Evolutionary conservation across 2,113 vertebrate species (phyloP), one percentile per base, ranked within the genome.

Genomic region (Atlantisia rogersi): DNA sequence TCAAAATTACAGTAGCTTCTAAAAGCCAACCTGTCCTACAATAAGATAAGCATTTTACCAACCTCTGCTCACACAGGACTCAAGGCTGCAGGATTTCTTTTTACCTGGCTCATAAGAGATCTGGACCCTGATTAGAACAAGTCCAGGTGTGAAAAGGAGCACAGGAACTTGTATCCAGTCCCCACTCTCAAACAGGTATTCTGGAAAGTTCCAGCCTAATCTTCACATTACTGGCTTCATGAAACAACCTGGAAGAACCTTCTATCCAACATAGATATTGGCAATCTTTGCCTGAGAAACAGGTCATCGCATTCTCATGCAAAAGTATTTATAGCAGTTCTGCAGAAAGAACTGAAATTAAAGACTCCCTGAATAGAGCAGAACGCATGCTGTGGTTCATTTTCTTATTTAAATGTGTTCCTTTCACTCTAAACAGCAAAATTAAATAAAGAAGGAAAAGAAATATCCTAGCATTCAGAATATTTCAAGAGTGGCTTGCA

Each of bases 281-380:
- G 92, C 81, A 94, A 75, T 92, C 95, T 95, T 44, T 92, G 52
- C 39, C 39, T 39, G 39, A 39, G 39, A 39, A 39, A 39, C 39
- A 39, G 39, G 39, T 39, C 39, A 39, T 39, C 8, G 39, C 80
- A 73, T 95, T 97, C 96, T 97, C 93, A 88, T 91, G 76, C 65
- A 83, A 90, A 96, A 90, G 96, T 90, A 97, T 97, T 97, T 94
- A 91, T 95, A 94, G 94, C 87, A 95, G 88, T 82, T 93, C 94
- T 93, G 95, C 86, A 89, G 94, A 95, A 97, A 93, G 95, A 94
- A 95, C 95, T 97, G 91, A 97, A 97, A 98, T 97, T 96, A 98
- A 96, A 91, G 96, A 79, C 79, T 63, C 94, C 91, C 71, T 92
- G 86, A 96, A 97, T 97, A 96, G 96, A 95, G 93, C 92, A 91